phyloP scores from a whole-genome alignment of 2,797 vertebrate genomes.

The Amphiprion clarkii region DNA sequence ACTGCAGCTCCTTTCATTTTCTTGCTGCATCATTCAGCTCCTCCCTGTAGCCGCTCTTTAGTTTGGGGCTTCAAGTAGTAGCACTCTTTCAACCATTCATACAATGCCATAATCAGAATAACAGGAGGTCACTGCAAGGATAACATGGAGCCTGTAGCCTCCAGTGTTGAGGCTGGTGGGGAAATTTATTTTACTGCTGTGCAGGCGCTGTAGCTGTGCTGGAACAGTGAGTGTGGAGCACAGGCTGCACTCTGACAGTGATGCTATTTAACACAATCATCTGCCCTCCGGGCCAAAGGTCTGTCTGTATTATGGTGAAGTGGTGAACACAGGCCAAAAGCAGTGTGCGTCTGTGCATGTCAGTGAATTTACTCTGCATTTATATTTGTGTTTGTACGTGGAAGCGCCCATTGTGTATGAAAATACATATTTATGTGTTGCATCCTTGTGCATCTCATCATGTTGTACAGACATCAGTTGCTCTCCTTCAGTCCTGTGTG shows the following conservation, averaged over 20 bases:
- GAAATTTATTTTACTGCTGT: conserved; percentile 21
- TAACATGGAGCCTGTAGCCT: conserved; percentile 32
- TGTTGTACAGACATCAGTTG: background rate
- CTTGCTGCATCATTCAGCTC: background rate
- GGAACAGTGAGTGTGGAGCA: conserved; percentile 7
- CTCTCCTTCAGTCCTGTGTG: background rate
- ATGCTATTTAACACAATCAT: conserved; percentile 66
- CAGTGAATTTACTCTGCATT: background rate
- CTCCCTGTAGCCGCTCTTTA: background rate
- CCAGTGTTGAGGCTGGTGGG: background rate
- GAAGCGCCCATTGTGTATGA: background rate
- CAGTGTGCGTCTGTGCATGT: background rate
- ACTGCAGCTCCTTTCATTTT: background rate
- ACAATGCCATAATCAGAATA: conserved; percentile 40
- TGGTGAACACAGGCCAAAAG: conserved; percentile 20
- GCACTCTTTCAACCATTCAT: background rate
- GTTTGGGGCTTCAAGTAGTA: background rate
- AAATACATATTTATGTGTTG: background rate
- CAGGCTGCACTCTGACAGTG: conserved; percentile 56
- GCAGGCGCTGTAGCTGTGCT: conserved; percentile 7
- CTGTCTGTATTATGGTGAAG: conserved; percentile 56
- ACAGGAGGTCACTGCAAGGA: conserved; percentile 51
- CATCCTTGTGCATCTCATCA: background rate
- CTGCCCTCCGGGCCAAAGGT: conserved; percentile 55
- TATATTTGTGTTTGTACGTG: background rate